A percentile compares a stretch with the other conserved stretches of the same genome.
These are phyloP conservation scores for Macrobrachium nipponense DNA, from an alignment of 1,140 invertebrate species.

Conservation along the genomic window DNA sequence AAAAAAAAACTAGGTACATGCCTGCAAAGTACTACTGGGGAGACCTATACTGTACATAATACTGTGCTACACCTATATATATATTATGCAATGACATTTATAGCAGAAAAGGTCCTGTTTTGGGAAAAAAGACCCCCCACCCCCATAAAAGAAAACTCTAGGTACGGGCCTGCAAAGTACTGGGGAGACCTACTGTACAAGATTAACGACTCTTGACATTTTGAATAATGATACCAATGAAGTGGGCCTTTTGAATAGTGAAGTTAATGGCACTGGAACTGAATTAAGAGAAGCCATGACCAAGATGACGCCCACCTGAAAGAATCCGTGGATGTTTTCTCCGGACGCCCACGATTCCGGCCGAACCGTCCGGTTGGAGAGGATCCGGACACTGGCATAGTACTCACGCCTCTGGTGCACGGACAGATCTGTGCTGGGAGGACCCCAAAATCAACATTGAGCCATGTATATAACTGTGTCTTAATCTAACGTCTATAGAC, in stretches of 20 bases:
- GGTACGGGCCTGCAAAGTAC: too few relatives aligned
- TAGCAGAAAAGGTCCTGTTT: too few relatives aligned
- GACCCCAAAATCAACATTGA: background rate
- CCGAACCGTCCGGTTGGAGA: background rate
- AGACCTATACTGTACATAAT: too few relatives aligned
- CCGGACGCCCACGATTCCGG: background rate
- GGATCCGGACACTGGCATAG: slow-evolving; percentile 3
- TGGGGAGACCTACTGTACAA: too few relatives aligned
- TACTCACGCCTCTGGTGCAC: background rate
- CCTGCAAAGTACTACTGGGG: too few relatives aligned
- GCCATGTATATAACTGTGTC: background rate
- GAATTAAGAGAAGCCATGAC: background rate
- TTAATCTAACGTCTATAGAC: too few relatives aligned
- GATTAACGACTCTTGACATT: too few relatives aligned
- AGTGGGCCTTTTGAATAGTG: background rate
- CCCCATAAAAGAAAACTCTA: too few relatives aligned
- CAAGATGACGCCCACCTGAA: background rate
- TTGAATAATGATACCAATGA: background rate
- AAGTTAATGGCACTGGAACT: background rate
- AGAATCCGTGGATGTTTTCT: background rate
- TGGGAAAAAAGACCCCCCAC: too few relatives aligned
- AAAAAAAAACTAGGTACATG: too few relatives aligned
- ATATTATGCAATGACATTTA: too few relatives aligned
- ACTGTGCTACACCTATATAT: too few relatives aligned
- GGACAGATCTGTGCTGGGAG: background rate